Percentiles rank a stretch among this genome's conserved stretches.
These are phyloP conservation scores for Columba livia DNA, from an alignment of 2,113 vertebrate species.

Conservation along the genomic window DNA sequence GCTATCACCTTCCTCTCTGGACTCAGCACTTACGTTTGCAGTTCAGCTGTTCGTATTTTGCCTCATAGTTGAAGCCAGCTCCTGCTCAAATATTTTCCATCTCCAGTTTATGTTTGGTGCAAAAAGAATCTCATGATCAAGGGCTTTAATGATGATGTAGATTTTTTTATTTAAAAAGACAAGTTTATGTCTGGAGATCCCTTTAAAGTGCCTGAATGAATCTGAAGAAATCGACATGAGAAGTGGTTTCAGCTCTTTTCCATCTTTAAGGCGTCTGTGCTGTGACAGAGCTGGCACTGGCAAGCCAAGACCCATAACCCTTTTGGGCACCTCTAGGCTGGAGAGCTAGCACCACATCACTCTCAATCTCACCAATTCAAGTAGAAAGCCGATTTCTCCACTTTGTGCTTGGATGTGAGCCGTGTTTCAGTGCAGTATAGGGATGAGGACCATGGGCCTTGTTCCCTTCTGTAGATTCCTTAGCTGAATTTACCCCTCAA, in stretches of 20 bases:
- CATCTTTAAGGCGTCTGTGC: not conserved
- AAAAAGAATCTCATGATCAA: slow-evolving; percentile 7
- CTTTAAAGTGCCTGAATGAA: slow-evolving; percentile 1
- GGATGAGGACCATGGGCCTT: not conserved
- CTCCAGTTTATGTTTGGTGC: slow-evolving; percentile 32
- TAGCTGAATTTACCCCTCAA: not conserved
- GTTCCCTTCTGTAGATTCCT: not conserved
- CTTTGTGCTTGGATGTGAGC: not conserved
- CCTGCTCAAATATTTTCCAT: slow-evolving; percentile 52
- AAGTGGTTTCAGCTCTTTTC: not conserved
- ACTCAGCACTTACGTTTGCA: slow-evolving; percentile 24
- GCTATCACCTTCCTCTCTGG: slow-evolving; percentile 11
- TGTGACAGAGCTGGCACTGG: not conserved
- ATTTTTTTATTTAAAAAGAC: slow-evolving; percentile 1
- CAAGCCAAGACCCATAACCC: not conserved
- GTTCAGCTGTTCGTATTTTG: slow-evolving; percentile 19
- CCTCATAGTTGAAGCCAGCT: slow-evolving; percentile 3
- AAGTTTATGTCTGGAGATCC: slow-evolving; percentile 18
- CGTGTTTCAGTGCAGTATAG: not conserved
- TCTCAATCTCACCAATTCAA: not conserved
- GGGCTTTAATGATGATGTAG: not conserved
- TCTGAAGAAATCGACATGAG: not conserved
- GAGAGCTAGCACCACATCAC: not conserved
- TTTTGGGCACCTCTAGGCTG: not conserved
- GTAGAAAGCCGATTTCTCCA: not conserved